Evolutionary conservation across 2,888 invertebrate species (phyloP), one percentile per base, ranked within the genome.

Genomic region (Selenia dentaria): DNA sequence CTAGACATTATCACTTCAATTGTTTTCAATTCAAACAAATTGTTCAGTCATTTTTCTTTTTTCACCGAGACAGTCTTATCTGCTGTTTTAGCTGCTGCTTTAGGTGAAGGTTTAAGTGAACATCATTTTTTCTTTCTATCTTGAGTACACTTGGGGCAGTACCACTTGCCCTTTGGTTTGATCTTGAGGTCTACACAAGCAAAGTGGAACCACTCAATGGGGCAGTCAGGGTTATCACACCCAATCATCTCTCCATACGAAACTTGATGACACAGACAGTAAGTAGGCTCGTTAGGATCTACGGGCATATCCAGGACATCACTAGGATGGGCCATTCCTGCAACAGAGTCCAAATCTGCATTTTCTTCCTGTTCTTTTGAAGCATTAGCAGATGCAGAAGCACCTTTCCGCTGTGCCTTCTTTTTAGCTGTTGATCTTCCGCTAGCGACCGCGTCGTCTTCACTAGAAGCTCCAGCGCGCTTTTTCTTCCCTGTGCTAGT

Each of bases 261-360:
- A 35, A 96, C 96, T 93, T 99, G 99, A 83, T 99, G 98, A 74
- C 99, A 99, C 25, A 98, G 91, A 79, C 99, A 99, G 79, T 99
- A 99, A 0, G 98, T 99, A 0, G 99, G 99, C 78, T 99, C 99
- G 74, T 99, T 99, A 0, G 99, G 99, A 92, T 99, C 96, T 0
- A 96, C 96, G 0, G 96, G 96, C 96, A 96, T 96, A 62, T 96
- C 96, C 24, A 96, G 86, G 6, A 96, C 96, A 75, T 96, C 99
- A 57, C 98, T 96, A 0, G 97, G 96, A 85, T 97, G 97, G 0
- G 96, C 93, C 74, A 93, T 92, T 35, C 93, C 92, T 25, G 79
- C 85, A 1, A 84, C 86, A 2, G 89, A 83, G 54, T 93, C 92
- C 57, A 93, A 75, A 53, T 89, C 89, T 4, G 77, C 86, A 63